phyloP scores from a whole-genome alignment of 2,888 invertebrate genomes.

The Calameuta filiformis region DNA sequence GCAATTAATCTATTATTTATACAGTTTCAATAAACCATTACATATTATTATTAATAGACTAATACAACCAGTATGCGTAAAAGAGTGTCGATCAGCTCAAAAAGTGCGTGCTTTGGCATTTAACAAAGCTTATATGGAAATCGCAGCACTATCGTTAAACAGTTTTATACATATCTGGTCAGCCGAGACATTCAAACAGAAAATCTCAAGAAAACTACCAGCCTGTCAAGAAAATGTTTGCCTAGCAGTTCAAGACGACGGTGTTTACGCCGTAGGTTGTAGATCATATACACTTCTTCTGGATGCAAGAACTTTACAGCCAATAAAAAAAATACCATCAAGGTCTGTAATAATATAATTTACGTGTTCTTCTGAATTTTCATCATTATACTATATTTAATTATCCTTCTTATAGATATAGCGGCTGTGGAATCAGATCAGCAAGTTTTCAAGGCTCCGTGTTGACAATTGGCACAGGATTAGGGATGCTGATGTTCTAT shows the following conservation, averaged over 20 bases:
- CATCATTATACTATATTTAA: neutral
- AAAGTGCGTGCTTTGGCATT: conserved; percentile 88
- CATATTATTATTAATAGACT: conserved; percentile 37
- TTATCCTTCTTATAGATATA: conserved; percentile 76
- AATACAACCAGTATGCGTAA: conserved; percentile 74
- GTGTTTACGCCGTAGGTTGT: conserved; percentile 93
- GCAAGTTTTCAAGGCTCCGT: conserved; percentile 91
- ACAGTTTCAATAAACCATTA: neutral
- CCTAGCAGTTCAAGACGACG: conserved; percentile 86
- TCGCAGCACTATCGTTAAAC: conserved; percentile 91
- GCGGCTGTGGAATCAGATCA: conserved; percentile 92
- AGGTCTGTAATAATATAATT: conserved; percentile 42
- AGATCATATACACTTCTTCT: conserved; percentile 91
- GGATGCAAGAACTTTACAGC: conserved; percentile 88
- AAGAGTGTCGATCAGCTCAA: conserved; percentile 83
- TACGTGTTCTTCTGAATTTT: conserved; percentile 8
- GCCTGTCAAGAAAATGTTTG: conserved; percentile 95
- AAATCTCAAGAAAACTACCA: conserved; percentile 85
- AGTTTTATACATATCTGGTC: conserved; percentile 95
- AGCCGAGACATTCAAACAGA: conserved; percentile 89
- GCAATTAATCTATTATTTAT: neutral
- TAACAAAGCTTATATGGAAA: conserved; percentile 86
- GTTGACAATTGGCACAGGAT: conserved; percentile 92
- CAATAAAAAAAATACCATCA: conserved; percentile 66
- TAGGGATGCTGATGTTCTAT: conserved; percentile 93